A percentile compares a stretch with the other conserved stretches of the same genome.
These are phyloP conservation scores for Notoglanidium macrostoma DNA, from an alignment of 2,797 vertebrate species.

Conservation along the genomic window DNA sequence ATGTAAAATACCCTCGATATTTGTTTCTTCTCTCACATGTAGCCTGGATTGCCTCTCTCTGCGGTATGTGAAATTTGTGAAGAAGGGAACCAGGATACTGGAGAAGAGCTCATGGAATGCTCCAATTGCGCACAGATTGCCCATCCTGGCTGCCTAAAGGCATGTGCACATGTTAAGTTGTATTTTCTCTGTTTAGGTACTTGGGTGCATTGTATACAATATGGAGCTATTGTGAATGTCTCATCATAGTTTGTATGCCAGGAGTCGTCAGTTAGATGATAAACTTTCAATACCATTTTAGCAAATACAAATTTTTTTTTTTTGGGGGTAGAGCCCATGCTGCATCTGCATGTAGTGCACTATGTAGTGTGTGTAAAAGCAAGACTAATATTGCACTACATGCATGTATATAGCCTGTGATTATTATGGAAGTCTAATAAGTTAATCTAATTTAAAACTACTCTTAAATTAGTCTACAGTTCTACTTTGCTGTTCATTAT, in stretches of 20 bases:
- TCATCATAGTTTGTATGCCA: neutral
- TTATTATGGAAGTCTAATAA: neutral
- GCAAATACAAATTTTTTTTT: neutral
- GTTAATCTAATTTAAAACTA: neutral
- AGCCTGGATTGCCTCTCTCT: constrained; percentile 95
- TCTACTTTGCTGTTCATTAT: neutral
- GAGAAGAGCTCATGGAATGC: constrained; percentile 94
- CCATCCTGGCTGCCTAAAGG: constrained; percentile 93
- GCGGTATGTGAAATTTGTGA: constrained; percentile 95
- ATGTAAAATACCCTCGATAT: neutral
- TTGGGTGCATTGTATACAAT: neutral
- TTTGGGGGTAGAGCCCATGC: neutral
- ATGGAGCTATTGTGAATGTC: neutral
- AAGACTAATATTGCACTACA: neutral
- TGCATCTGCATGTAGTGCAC: neutral
- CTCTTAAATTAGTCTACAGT: neutral
- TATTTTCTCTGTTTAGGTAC: neutral
- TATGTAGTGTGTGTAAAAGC: neutral
- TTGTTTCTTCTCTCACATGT: constrained; percentile 12
- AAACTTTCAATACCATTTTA: neutral
- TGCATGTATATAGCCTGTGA: neutral
- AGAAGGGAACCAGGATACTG: constrained; percentile 90
- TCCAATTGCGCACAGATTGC: constrained; percentile 96
- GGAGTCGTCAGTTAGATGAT: neutral
- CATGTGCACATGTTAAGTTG: constrained; percentile 48